Evolutionary conservation across 2,888 invertebrate genomes (phyloP).

Genomic region (Pristionchus exspectatus): DNA sequence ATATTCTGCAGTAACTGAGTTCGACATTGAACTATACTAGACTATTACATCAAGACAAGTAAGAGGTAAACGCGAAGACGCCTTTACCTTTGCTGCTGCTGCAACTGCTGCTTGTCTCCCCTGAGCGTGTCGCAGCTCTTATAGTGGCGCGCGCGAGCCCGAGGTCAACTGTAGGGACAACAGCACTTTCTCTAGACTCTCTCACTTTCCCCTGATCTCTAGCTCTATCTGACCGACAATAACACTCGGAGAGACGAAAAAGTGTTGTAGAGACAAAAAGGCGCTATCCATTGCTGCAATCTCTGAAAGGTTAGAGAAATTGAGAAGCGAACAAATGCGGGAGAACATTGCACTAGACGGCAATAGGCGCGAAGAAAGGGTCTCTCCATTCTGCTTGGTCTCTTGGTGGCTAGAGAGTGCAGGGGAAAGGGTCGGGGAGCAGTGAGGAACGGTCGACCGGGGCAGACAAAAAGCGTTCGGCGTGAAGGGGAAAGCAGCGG

Average conservation of each 20-base stretch:
- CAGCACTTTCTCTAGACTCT: neutral
- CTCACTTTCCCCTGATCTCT: neutral
- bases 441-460: neutral
- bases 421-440: neutral
- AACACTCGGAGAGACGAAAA: neutral
- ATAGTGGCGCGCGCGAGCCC: neutral
- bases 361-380: too few species aligned
- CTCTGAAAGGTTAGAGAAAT: too few species aligned
- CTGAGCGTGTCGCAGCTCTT: neutral
- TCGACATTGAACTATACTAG: too few species aligned
- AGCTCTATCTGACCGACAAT: too few species aligned
- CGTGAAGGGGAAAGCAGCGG: conserved; percentile 32
- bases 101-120: neutral
- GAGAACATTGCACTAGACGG: too few species aligned
- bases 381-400: neutral
- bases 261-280: neutral
- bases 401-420: neutral
- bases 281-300: too few species aligned
- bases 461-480: conserved; percentile 1
- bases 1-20: too few species aligned
- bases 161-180: neutral
- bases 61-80: neutral
- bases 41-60: too few species aligned
- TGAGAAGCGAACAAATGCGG: too few species aligned
- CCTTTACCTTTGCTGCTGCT: conserved; percentile 24